phyloP scores from a whole-genome alignment of 1,140 invertebrate species.

The Caenorhabditis remanei region DNA sequence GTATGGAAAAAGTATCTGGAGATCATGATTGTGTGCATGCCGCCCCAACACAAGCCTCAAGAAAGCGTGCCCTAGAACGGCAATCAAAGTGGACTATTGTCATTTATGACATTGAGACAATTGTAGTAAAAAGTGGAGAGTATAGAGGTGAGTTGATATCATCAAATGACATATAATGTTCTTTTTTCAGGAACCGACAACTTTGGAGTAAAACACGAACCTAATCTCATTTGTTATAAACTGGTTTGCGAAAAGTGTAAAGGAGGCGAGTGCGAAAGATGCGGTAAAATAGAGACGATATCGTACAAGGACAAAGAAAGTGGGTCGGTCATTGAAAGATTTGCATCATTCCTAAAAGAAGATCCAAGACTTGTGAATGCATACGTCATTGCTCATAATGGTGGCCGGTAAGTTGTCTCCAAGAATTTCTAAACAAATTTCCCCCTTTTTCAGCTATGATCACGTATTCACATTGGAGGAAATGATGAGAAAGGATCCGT shows the following conservation, averaged over 20 bases:
- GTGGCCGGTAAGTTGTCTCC: no score
- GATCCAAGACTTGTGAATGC: no score
- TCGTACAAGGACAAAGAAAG: neutral
- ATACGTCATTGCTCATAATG: no score
- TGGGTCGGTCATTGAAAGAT: no score
- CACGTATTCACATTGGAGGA: no score
- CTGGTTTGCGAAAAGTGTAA: neutral
- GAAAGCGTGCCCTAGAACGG: neutral
- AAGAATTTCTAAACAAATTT: no score
- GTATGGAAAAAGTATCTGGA: neutral
- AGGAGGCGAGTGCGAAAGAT: neutral
- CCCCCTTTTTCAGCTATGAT: no score
- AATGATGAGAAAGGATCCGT: no score
- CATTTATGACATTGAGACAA: neutral
- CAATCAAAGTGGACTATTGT: neutral
- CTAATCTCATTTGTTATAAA: neutral
- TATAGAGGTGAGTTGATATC: neutral
- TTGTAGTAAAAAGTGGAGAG: neutral
- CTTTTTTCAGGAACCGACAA: no score
- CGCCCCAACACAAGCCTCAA: neutral
- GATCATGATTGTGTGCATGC: neutral
- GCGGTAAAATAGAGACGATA: neutral
- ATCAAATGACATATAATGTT: no score
- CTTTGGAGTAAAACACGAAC: neutral
- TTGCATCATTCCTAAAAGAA: no score